Base-by-base conservation (phyloP, 2,113 vertebrate genomes). In the Dolichotis patagonum region DNA sequence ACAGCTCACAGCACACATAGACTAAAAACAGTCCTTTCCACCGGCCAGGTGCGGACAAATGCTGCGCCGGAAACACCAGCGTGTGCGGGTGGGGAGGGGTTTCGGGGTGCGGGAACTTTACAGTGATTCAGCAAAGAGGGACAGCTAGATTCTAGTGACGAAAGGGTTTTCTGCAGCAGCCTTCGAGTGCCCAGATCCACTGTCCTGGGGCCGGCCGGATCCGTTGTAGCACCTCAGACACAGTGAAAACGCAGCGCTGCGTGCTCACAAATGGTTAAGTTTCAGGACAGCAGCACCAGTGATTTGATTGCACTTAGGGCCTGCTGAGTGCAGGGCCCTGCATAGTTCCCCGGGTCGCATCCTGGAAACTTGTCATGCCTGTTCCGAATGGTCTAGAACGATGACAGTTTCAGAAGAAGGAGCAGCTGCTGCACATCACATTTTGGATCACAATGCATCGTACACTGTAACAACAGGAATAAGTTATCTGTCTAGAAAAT, bases 61-160 rank as follows among this genome's bases (percentile, higher is more conserved):
- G 87, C 46, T 16, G 5, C 14, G 46, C 87, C 52, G 56, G 43
- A 43, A 28, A 58, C 10, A 1, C 52, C 63, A 32, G 67, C 32
- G 0, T 5, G 38, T 0, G 58, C 0, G 58, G 13, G 82, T 19
- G 46, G 30, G 91, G 30, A 65, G 82, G n/a, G 69, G 41, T 16
- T 3, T 63, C 38, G 3, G n/a, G 56, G 56, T 54, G 9, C 10
- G 19, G 0, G 16, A 7, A 0, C 0, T 67, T n/a, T 10, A 17
- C 38, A 41, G 62, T 0, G 20, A 63, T 9, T 56, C n/a, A 17
- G 43, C 6, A 12, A 32, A 35, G 49, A 54, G 8, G 16, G 17
- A 3, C 26, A 67, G 10, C 38, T 38, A 30, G 52, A 9, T 69
- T 7, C 38, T 30, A 4, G 17, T 2, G 43, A 60, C 6, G 52